Conservation (phyloP, 2,888 invertebrate species). For the Aphidius colemani region DNA sequence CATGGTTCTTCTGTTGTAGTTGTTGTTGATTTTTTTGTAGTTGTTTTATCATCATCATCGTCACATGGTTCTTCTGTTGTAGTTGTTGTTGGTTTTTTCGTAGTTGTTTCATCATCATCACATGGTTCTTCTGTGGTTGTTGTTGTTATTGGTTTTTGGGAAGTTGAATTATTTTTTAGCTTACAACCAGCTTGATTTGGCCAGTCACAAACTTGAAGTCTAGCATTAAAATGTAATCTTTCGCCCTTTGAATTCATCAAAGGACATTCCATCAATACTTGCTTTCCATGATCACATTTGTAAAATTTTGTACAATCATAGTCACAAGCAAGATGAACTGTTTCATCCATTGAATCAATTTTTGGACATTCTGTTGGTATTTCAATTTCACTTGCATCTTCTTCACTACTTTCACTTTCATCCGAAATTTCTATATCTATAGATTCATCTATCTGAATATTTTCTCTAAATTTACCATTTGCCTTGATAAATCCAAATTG, state of each 20-base stretch:
- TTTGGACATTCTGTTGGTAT: slow-evolving; percentile 38
- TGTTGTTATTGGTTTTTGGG: slow-evolving; percentile 3
- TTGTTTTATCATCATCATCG: neutral
- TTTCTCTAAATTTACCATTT: no score
- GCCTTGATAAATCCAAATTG: no score
- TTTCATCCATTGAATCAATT: slow-evolving; percentile 24
- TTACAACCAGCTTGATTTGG: slow-evolving; percentile 33
- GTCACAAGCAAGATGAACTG: slow-evolving; percentile 39
- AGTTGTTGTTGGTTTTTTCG: neutral
- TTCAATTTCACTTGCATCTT: neutral
- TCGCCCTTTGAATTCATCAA: slow-evolving; percentile 19
- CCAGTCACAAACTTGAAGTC: slow-evolving; percentile 36
- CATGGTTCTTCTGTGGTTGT: slow-evolving; percentile 5
- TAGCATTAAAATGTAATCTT: slow-evolving; percentile 36
- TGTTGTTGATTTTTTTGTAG: neutral
- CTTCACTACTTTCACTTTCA: no score
- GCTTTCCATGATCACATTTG: slow-evolving; percentile 32
- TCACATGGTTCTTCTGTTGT: slow-evolving; percentile 8
- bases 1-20: slow-evolving; percentile 4
- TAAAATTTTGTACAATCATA: slow-evolving; percentile 42
- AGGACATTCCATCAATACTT: slow-evolving; percentile 34
- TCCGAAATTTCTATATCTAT: no score
- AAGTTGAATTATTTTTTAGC: slow-evolving; percentile 6
- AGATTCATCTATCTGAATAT: no score
- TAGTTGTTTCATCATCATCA: slow-evolving; percentile 6